A percentile compares a stretch with the other conserved stretches of the same genome.
phyloP scores from a whole-genome alignment of 2,888 invertebrate genomes.

The Lasioglossum morio region DNA sequence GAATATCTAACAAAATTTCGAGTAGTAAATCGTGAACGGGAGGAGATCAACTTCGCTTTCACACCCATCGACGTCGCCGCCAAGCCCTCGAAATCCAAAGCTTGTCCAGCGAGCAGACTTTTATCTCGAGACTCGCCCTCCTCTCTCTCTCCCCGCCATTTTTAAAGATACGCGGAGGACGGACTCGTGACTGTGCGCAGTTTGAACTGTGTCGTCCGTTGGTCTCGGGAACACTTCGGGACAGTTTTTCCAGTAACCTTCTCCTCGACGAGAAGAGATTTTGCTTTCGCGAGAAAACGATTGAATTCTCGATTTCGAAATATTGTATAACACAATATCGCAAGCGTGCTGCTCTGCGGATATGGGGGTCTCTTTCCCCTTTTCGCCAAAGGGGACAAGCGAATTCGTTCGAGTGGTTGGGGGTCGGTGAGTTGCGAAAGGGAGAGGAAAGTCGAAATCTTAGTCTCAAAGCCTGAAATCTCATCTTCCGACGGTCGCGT shows the following conservation, averaged over 20 bases:
- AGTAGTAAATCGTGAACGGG: background rate
- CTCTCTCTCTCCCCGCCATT: constrained; percentile 7
- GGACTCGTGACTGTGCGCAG: background rate
- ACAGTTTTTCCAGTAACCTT: constrained; percentile 16
- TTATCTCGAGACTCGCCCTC: constrained; percentile 25
- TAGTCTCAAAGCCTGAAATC: constrained; percentile 68
- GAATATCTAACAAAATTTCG: background rate
- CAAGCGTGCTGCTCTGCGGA: background rate
- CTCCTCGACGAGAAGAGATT: background rate
- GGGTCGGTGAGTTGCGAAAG: background rate
- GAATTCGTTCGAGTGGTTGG: constrained; percentile 31
- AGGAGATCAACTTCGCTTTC: background rate
- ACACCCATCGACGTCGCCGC: background rate
- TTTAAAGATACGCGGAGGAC: constrained; percentile 13
- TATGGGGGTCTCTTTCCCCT: background rate
- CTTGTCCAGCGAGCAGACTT: constrained; percentile 16
- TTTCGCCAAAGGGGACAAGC: constrained; percentile 1
- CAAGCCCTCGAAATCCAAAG: constrained; percentile 26
- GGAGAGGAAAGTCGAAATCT: constrained; percentile 38
- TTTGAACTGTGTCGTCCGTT: constrained; percentile 18
- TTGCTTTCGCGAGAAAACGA: background rate
- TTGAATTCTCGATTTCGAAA: constrained; percentile 19
- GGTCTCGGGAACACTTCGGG: constrained; percentile 6
- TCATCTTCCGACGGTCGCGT: constrained; percentile 67
- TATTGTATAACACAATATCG: background rate